A percentile compares a stretch with the other conserved stretches of the same genome.
Conservation (phyloP, 1,140 invertebrate genomes). For the Ceratina australensis region DNA sequence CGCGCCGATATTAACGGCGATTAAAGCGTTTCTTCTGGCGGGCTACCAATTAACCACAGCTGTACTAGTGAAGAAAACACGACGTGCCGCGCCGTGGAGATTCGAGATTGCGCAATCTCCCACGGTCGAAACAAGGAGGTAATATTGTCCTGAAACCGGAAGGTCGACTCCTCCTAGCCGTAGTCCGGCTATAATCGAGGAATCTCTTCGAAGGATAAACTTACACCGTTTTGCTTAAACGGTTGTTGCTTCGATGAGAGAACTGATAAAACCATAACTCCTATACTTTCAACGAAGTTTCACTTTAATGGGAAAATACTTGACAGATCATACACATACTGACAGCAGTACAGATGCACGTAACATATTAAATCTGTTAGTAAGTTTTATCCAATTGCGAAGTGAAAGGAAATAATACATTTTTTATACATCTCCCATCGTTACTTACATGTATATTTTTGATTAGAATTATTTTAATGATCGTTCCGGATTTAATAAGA, state of each 20-base stretch:
- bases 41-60: constrained; percentile 59
- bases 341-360: not conserved
- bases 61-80: constrained; percentile 34
- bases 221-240: constrained; percentile 1
- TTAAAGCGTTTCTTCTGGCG: constrained; percentile 50
- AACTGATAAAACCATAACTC: not conserved
- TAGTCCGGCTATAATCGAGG: not conserved
- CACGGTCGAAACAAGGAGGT: constrained; percentile 51
- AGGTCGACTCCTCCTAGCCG: constrained; percentile 7
- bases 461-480: no score
- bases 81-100: constrained; percentile 33
- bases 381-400: no score
- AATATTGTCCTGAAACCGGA: constrained; percentile 62
- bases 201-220: constrained; percentile 15
- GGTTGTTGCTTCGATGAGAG: not conserved
- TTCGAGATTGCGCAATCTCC: constrained; percentile 50
- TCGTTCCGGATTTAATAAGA: no score
- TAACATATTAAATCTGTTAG: no score
- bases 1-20: constrained; percentile 58
- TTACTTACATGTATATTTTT: no score
- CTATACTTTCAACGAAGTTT: not conserved
- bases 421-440: no score
- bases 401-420: no score
- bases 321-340: no score
- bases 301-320: not conserved